These are phyloP conservation scores for Lepus townsendii DNA, from an alignment of 2,797 vertebrate genomes.

Conservation along the genomic window DNA sequence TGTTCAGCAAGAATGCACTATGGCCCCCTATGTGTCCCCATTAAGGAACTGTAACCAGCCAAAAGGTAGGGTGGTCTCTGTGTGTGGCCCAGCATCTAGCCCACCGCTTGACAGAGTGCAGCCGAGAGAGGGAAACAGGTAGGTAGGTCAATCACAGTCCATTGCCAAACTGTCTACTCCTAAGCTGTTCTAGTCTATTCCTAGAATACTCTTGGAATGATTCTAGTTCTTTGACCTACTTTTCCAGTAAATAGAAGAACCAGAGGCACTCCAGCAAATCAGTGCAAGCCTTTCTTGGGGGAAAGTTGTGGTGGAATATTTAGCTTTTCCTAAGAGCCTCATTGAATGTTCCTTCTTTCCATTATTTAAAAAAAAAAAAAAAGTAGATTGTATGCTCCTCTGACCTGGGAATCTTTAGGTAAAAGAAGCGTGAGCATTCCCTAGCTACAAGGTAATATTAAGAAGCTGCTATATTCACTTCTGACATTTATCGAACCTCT, in stretches of 20 bases:
- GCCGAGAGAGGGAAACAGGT: not conserved
- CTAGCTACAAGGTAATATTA: not conserved
- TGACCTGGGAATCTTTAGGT: not conserved
- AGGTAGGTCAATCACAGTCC: not conserved
- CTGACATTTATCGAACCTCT: not conserved
- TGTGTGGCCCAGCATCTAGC: not conserved
- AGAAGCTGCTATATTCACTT: not conserved
- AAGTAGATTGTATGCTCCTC: not conserved
- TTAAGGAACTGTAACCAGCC: not conserved
- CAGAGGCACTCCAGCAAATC: not conserved
- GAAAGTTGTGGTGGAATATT: not conserved
- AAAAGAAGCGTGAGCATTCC: not conserved
- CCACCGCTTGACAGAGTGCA: not conserved
- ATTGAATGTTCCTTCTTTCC: not conserved
- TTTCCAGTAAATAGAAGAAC: slow-evolving; percentile 13
- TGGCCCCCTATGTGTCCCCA: not conserved
- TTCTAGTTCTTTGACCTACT: slow-evolving; percentile 11
- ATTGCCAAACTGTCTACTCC: not conserved
- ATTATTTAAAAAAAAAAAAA: not conserved
- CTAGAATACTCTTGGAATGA: not conserved
- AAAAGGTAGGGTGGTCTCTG: not conserved
- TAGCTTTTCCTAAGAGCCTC: not conserved
- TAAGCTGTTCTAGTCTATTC: not conserved
- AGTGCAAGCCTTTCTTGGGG: not conserved
- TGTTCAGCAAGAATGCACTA: not conserved